Evolutionary conservation across 2,888 invertebrate genomes (phyloP), one percentile per base, ranked within the genome.

Genomic region (Disparrhopalites patrizii): DNA sequence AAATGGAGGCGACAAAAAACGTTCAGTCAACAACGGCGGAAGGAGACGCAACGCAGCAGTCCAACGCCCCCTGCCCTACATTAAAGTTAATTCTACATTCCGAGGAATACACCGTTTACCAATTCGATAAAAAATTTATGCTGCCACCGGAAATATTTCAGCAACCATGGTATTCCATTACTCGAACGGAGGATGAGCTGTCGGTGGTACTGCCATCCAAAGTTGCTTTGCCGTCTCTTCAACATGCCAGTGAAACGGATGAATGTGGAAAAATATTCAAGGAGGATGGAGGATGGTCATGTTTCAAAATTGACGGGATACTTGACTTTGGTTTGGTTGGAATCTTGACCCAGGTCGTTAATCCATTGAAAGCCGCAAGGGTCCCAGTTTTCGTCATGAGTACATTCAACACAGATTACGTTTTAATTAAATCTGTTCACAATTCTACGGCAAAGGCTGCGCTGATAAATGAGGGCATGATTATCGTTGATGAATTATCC

Each of bases 341-440:
- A 0, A 68, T 72, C 25, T 51, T 74, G 8, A 68, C 71, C 23
- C 25, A 40, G 2, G 62, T 74, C 31, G 33, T 69, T n/a, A 63
- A 52, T 55, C 71, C 71, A 0, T 58, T 74, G 40, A 71, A 67
- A 36, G 56, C 65, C 3, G 69, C 57, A 4, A 63, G 55, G 18
- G 66, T 74, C 18, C 71, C 74, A 1, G 69, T 72, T 8, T 66
- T 72, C 31, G 74, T 71, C 1, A 57, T 74, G 3, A 68, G 70
- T 18, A 74, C 74, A 1, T 74, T 65, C 50, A 66, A 74, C 52
- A 74, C 74, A 3, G 74, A 74, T 43, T 72, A 72, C 47, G 68
- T 74, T 54, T 20, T 74, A 28, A 51, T 74, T 1, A 71, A 72
- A 43, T 0, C 52, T 8, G 62, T 67, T 5, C 31, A 68, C 38